Conservation (phyloP, 2,888 invertebrate genomes). For the Chrysolina haemoptera region DNA sequence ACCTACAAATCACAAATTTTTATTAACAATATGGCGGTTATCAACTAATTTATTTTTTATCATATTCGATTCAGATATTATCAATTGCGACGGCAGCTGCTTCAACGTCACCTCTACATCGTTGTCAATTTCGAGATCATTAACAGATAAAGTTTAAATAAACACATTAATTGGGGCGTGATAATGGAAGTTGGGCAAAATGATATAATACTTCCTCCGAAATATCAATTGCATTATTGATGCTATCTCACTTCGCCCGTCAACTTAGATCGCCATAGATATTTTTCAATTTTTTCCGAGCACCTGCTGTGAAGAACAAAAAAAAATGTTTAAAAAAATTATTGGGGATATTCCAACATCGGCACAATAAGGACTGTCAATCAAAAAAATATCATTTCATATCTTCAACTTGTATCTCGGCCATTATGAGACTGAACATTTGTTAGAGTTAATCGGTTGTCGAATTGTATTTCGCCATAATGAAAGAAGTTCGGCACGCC, state of each 20-base stretch:
- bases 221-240: slow-evolving; percentile 2
- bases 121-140: too few relatives aligned
- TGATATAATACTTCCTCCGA: neutral
- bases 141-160: neutral
- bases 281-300: slow-evolving; percentile 11
- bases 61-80: too few relatives aligned
- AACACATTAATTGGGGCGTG: neutral
- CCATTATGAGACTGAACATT: slow-evolving; percentile 5
- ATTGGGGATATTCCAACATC: neutral
- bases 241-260: neutral
- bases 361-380: slow-evolving; percentile 3
- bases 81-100: too few relatives aligned
- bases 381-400: neutral
- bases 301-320: neutral
- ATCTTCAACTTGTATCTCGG: slow-evolving; percentile 3
- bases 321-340: neutral
- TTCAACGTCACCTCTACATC: too few relatives aligned
- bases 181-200: neutral
- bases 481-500: neutral
- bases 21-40: too few relatives aligned
- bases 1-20: too few relatives aligned
- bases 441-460: neutral
- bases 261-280: neutral
- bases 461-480: neutral
- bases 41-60: too few relatives aligned